Base-by-base conservation (phyloP, 2,113 vertebrate species). In the Xerus inauris region DNA sequence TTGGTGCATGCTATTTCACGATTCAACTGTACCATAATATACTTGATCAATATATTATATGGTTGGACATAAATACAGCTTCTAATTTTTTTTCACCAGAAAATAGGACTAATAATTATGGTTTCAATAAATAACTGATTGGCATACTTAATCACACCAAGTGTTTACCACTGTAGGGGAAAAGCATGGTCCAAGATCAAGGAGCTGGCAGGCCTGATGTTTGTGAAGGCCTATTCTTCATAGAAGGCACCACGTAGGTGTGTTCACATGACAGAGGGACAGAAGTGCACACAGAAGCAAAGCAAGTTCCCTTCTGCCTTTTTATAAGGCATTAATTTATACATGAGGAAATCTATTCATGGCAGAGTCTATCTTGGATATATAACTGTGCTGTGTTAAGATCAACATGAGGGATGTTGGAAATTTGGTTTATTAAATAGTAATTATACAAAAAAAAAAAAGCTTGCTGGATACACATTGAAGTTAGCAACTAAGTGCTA, bases 21-120 rank as follows among this genome's bases (percentile, higher is more conserved):
- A 51, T 71, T 93, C 87, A 30, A 90, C 40, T 71, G 5, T 17
- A 92, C 30, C 30, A 59, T 76, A 62, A 65, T 62, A 72, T 42
- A 79, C 49, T 80, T 69, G 95, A 79, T 28, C n/a, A 71, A 28
- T 51, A 54, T 79, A 69, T n/a, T 72, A 65, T 22, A 79, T 13
- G 20, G 35, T n/a, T 81, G 6, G 8, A 47, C 8, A 40, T 26
- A 40, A 22, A 75, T 12, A 51, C 16, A 45, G 38, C 19, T 90
- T 92, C 19, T 40, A 47, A 59, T 76, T 73, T 81, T 69, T 69
- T 94, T 65, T 40, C 32, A 94, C 26, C 64, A 93, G 10, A 94
- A 84, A 94, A 81, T 6, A 87, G 22, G 40, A 75, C 10, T 49
- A 86, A 85, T 92, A 16, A 84, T 82, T 71, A 94, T 64, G 88